Evolutionary conservation across 2,113 vertebrate species (phyloP), one percentile per base, ranked within the genome.

Genomic region (Atherinomorus stipes): DNA sequence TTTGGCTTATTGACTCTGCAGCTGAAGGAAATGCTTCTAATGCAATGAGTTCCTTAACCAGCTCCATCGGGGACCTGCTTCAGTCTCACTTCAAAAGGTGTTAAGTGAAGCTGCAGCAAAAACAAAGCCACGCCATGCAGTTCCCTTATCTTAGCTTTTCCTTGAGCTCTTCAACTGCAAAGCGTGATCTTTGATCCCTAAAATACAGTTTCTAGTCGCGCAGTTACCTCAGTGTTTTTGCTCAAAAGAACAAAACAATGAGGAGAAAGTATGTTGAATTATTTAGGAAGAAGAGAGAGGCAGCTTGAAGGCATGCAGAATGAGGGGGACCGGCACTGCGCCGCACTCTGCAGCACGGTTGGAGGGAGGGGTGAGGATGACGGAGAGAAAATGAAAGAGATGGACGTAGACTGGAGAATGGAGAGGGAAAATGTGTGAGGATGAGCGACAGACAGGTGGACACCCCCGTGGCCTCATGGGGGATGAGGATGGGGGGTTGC

Each of bases 1-100:
- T 88, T 86, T 88, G 62, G 44, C 34, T 75, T 88, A 91, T 91
- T 84, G 88, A 89, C 80, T 81, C 52, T 8, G 38, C 56, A 61
- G 62, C 37, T 34, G 31, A 62, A 68, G 54, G 56, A 38, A 64
- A 61, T 54, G 50, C 57, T 38, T 57, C 61, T 83, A 80, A 86
- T 75, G 76, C 74, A 80, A 63, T 80, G 62, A 71, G 64, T 40
- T 79, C n/a, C 28, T 21, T 11, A 63, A 40, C 10, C 26, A 12
- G 25, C 25, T 42, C 12, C n/a, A 12, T 11, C 21, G 50, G 44
- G 21, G 51, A 16, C 5, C 13, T 47, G 16, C n/a, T 47, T 49
- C 25, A 4, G 42, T 8, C 11, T 11, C 10, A 11, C 23, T 23
- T 62, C 6, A 11, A 38, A n/a, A 54, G 21, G 47, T 56, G 45